A percentile compares a stretch with the other conserved stretches of the same genome.
Conservation (phyloP, 2,888 invertebrate genomes). For the Nipponacmea schrenckii region DNA sequence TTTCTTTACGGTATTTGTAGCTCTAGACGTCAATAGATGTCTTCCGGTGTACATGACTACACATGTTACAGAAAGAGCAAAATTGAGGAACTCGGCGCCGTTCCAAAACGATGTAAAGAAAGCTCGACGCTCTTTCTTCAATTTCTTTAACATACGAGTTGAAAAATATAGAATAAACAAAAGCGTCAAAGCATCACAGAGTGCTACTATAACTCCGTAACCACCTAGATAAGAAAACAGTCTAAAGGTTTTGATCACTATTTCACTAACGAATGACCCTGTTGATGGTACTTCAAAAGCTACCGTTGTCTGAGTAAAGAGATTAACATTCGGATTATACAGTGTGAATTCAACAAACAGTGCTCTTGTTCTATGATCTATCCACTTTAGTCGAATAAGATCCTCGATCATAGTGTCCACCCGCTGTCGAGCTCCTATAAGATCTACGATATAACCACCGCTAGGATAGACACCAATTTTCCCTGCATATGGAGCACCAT, state of each 20-base stretch:
- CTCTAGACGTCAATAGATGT: conserved; percentile 45
- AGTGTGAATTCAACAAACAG: conserved; percentile 50
- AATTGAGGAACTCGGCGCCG: conserved; percentile 39
- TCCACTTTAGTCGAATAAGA: conserved; percentile 37
- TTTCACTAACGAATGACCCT: conserved; percentile 33
- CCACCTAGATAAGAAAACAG: conserved; percentile 48
- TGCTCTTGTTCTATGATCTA: conserved; percentile 44
- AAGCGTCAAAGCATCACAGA: conserved; percentile 42
- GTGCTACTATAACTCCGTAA: conserved; percentile 41
- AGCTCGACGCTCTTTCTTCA: conserved; percentile 29
- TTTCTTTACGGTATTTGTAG: conserved; percentile 38
- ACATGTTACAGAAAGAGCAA: conserved; percentile 38
- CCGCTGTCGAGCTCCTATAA: conserved; percentile 38
- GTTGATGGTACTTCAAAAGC: conserved; percentile 46
- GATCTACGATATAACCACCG: conserved; percentile 48
- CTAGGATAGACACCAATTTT: conserved; percentile 45
- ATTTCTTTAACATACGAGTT: conserved; percentile 36
- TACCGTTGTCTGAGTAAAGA: conserved; percentile 43
- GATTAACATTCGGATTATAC: conserved; percentile 52
- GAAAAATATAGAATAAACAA: conserved; percentile 42
- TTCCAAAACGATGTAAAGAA: conserved; percentile 52
- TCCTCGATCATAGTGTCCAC: conserved; percentile 29
- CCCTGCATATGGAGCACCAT: conserved; percentile 49
- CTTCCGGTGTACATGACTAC: conserved; percentile 46
- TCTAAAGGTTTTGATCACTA: conserved; percentile 42